Evolutionary conservation across 2,113 vertebrate species (phyloP).

Genomic region (Pygoscelis antarcticus): DNA sequence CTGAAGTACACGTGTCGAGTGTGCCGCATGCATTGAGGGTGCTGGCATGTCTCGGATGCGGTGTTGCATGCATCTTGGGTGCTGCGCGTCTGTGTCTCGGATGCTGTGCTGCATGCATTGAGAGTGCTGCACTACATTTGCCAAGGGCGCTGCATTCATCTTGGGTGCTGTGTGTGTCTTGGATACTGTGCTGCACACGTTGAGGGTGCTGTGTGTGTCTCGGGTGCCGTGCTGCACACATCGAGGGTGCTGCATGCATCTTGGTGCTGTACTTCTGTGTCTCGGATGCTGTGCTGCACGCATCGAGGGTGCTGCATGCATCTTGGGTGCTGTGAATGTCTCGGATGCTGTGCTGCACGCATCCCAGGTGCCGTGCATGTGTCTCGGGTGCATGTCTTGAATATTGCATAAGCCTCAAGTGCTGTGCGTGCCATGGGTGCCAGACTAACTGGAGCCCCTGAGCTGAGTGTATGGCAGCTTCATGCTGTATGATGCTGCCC

Average conservation of each 20-base stretch:
- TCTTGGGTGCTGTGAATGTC: background rate
- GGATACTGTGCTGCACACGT: too few relatives aligned
- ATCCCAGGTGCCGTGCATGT: fast-evolving
- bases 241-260: background rate
- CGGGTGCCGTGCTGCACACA: background rate
- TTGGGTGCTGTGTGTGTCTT: too few relatives aligned
- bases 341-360: background rate
- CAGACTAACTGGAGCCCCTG: fast-evolving
- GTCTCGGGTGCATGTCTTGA: fast-evolving
- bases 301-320: background rate
- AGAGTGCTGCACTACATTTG: background rate
- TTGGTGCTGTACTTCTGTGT: background rate
- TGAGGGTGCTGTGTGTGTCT: background rate
- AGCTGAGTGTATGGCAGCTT: background rate
- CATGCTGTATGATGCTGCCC: fast-evolving
- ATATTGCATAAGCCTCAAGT: fast-evolving
- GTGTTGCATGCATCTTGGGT: background rate
- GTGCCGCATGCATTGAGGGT: background rate
- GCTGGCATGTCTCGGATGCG: too few relatives aligned
- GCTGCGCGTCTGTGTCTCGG: too few relatives aligned
- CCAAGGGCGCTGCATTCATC: background rate
- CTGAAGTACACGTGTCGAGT: too few relatives aligned
- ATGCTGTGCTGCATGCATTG: background rate
- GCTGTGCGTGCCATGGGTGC: fast-evolving
- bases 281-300: background rate